Base-by-base conservation (phyloP, 2,797 vertebrate species). In the Galago senegalensis region DNA sequence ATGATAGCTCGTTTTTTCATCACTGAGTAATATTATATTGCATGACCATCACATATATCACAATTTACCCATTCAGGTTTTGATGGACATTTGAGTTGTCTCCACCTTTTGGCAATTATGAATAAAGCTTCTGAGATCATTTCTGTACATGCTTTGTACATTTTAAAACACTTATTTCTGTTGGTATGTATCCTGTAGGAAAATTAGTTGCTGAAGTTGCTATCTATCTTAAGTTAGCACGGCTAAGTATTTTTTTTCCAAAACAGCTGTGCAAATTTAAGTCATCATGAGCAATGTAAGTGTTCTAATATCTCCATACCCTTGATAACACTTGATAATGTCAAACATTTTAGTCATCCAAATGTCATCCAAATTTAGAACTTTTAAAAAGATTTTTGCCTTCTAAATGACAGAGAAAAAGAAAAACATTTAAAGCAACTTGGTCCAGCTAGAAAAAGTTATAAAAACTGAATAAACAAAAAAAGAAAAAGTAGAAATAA, bases 401-500 rank as follows among this genome's bases (percentile, higher is more conserved):
- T 80, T 94, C 40, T 85, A 91, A 94, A 70, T 88, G 60, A 58
- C 67, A 69, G 21, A 73, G 37, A 72, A 61, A 86, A 91, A 34
- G 31, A 83, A 81, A 92, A 79, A 43, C 29, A 87, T 31, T 13
- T 79, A 94, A 91, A 93, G 11, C 27, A 86, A 87, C 49, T 75
- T 63, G 25, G 11, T 83, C 40, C 17, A 23, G 40, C n/a, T 70
- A 72, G 65, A 87, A 87, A 87, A 87, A 25, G 20, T 65, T 76
- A 5, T 43, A n/a, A 61, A 87, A 61, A 40, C 12, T 2, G 20
- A 87, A n/a, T 20, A 80, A 61, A 81, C 5, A 58, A 21, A 84
- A 92, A 94, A 95, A 43, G n/a, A 89, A 87, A 83, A 92, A 94
- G 46, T 37, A 89, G 11, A 95, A 93, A 75, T 77, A 73, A 90